Evolutionary conservation across 2,113 vertebrate species (phyloP).

Genomic region (Astur gentilis): DNA sequence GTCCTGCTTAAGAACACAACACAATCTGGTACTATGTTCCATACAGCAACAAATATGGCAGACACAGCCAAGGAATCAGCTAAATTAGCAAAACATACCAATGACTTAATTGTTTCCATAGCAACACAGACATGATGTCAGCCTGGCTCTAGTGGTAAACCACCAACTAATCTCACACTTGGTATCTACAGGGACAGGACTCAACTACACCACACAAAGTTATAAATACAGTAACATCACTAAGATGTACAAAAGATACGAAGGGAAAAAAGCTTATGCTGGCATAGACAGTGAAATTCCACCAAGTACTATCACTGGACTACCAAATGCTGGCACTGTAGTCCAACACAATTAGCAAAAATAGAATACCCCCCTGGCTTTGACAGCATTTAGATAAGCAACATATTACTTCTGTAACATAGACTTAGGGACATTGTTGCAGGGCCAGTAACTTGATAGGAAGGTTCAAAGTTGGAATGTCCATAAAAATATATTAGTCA

Average conservation of each 20-base stretch:
- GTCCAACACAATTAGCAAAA: background rate
- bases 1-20: background rate
- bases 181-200: background rate
- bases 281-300: background rate
- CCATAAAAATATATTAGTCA: conserved; percentile 36
- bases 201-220: background rate
- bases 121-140: background rate
- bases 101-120: background rate
- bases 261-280: background rate
- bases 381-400: background rate
- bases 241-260: background rate
- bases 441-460: background rate
- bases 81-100: background rate
- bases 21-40: background rate
- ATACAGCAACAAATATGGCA: background rate
- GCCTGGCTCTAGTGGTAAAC: background rate
- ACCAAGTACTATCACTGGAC: background rate
- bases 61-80: background rate
- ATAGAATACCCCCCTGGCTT: background rate
- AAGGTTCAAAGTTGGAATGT: conserved; percentile 45
- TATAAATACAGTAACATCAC: background rate
- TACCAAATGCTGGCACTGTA: background rate
- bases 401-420: background rate
- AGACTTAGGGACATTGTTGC: background rate
- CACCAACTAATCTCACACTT: background rate